A percentile compares a stretch with the other conserved stretches of the same genome.
phyloP scores from a whole-genome alignment of 1,140 invertebrate genomes.

The Drosophila bifasciata region DNA sequence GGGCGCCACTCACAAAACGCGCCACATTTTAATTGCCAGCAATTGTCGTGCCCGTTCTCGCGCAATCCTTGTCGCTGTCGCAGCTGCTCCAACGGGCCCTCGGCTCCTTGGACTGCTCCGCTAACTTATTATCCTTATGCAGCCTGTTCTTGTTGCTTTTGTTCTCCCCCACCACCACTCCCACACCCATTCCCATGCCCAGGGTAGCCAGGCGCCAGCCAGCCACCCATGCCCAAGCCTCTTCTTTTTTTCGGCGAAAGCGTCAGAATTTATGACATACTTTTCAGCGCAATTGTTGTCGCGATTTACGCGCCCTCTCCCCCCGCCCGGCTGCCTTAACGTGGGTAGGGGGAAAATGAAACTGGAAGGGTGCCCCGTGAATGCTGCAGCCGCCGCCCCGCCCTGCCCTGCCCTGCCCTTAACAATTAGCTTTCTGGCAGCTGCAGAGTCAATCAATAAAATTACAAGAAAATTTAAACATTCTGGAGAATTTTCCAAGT shows the following conservation, averaged over 20 bases:
- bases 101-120: constrained; percentile 29
- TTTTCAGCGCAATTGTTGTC: constrained; percentile 75
- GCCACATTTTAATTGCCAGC: constrained; percentile 83
- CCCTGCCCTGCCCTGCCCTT: constrained; percentile 16
- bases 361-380: constrained; percentile 3
- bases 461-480: constrained; percentile 26
- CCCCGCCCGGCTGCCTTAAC: constrained; percentile 6
- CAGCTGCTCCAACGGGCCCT: constrained; percentile 62
- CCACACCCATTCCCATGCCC: not conserved
- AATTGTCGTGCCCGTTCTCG: constrained; percentile 64
- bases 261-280: constrained; percentile 80
- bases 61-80: constrained; percentile 24
- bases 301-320: constrained; percentile 68
- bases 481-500: not conserved
- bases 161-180: no score
- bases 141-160: constrained; percentile 19
- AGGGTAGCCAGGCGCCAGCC: not conserved
- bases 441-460: constrained; percentile 52
- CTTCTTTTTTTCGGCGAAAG: constrained; percentile 38
- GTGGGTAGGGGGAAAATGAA: not conserved
- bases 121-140: constrained; percentile 51
- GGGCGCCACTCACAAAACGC: constrained; percentile 67
- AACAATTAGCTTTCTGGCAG: constrained; percentile 52
- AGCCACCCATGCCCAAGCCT: constrained; percentile 20
- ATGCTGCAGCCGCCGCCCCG: not conserved